These are phyloP conservation scores for Proterorhinus semilunaris DNA, from an alignment of 2,113 vertebrate species.

Conservation along the genomic window DNA sequence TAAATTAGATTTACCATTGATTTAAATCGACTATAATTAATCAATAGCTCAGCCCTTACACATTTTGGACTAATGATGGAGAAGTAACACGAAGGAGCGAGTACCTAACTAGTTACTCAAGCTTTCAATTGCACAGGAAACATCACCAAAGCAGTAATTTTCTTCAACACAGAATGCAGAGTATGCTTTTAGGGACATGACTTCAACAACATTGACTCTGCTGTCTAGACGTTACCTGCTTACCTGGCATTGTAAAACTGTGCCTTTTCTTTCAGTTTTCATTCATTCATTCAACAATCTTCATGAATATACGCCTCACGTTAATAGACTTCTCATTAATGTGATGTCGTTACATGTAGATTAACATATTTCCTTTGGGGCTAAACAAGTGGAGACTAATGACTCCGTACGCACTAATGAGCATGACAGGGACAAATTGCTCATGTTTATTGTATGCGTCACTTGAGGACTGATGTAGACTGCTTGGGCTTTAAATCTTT, in stretches of 20 bases:
- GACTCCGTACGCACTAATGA: constrained; percentile 1
- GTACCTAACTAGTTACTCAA: background rate
- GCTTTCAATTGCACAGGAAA: background rate
- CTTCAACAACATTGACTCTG: background rate
- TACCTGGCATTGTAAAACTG: too few species aligned
- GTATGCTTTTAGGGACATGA: background rate
- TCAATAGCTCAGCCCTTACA: too few species aligned
- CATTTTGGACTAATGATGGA: too few species aligned
- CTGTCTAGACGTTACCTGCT: background rate
- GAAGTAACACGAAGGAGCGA: too few species aligned
- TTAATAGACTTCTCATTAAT: background rate
- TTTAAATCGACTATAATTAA: too few species aligned
- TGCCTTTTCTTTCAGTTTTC: too few species aligned
- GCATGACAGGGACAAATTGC: background rate
- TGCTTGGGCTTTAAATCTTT: background rate
- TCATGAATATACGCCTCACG: background rate
- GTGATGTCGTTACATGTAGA: background rate
- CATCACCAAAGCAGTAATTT: background rate
- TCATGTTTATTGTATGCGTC: background rate
- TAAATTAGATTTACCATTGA: too few species aligned
- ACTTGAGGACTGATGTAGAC: background rate
- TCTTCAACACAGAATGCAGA: background rate
- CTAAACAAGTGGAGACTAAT: constrained; percentile 1
- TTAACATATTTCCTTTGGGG: background rate
- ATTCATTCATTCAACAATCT: too few species aligned